These are phyloP conservation scores for Pangasianodon hypophthalmus DNA, from an alignment of 2,113 vertebrate genomes.

Conservation along the genomic window DNA sequence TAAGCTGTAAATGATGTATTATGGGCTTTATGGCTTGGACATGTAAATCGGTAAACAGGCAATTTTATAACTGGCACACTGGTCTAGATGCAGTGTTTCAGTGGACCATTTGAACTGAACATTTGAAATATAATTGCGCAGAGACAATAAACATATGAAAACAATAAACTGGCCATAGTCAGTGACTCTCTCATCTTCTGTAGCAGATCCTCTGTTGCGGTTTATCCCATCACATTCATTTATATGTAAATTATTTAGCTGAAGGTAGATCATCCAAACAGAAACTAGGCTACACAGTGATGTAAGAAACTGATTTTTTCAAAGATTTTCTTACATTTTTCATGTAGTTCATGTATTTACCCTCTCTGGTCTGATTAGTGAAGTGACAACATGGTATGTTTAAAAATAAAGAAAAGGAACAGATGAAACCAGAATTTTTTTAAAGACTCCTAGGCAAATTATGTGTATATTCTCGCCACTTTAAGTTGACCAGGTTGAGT, in stretches of 20 bases:
- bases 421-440: background rate
- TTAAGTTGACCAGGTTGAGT: background rate
- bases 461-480: background rate
- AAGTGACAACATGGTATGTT: background rate
- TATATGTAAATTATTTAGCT: background rate
- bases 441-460: background rate
- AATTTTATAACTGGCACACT: background rate
- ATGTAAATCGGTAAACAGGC: background rate
- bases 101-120: background rate
- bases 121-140: background rate
- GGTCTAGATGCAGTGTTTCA: background rate
- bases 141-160: background rate
- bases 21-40: no score
- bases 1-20: background rate
- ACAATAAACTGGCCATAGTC: background rate
- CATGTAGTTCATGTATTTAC: background rate
- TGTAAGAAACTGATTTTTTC: background rate
- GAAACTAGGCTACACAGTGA: background rate
- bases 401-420: background rate
- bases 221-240: background rate
- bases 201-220: background rate
- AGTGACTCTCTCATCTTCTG: background rate
- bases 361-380: background rate
- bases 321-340: background rate
- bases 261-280: background rate